A percentile compares a stretch with the other conserved stretches of the same genome.
Conservation (phyloP, 2,113 vertebrate species). For the Propithecus coquereli region DNA sequence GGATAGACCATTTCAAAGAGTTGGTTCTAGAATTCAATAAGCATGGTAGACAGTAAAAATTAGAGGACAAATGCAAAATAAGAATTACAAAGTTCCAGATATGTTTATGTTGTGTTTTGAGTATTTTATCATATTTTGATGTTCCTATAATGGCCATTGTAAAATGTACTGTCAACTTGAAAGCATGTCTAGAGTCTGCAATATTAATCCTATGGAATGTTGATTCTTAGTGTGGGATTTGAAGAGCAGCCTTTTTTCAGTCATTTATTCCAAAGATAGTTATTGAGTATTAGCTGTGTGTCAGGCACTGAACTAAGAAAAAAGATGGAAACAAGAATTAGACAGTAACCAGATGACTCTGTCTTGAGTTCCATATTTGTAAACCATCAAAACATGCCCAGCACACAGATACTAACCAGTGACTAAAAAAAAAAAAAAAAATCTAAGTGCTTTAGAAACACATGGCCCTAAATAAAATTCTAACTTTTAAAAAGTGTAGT, state of each 20-base stretch:
- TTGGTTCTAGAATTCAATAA: neutral
- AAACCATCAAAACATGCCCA: neutral
- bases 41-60: neutral
- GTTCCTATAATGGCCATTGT: neutral
- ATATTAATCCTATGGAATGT: neutral
- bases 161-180: neutral
- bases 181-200: neutral
- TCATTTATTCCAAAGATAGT: neutral
- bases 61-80: neutral
- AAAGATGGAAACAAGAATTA: neutral
- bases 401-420: neutral
- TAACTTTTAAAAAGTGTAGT: neutral
- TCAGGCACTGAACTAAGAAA: neutral
- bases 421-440: neutral
- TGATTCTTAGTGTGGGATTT: neutral
- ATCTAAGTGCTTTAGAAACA: neutral
- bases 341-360: neutral
- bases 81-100: neutral
- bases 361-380: neutral
- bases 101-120: neutral
- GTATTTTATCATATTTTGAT: neutral
- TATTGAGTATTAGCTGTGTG: neutral
- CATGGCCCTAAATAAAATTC: conserved; percentile 16
- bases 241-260: neutral
- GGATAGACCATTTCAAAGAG: neutral